Evolutionary conservation across 2,888 invertebrate genomes (phyloP).

Genomic region (Bimastos eiseni): DNA sequence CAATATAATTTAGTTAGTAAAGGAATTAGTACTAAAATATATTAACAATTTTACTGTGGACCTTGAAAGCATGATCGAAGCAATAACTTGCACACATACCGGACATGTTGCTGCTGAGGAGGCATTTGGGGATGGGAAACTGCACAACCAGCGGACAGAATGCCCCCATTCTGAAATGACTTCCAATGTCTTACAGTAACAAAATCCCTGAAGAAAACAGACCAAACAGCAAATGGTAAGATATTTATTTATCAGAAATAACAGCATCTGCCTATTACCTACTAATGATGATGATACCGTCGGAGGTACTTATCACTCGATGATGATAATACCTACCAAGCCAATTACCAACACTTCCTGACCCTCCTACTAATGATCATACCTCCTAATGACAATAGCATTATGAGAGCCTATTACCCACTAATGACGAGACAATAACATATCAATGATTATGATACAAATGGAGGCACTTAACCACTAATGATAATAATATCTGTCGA

Average conservation of each 20-base stretch:
- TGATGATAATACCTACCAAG: no score
- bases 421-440: neutral
- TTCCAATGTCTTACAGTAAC: constrained; percentile 19
- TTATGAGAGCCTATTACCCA: neutral
- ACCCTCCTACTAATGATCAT: no score
- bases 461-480: no score
- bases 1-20: no score
- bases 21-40: no score
- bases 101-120: neutral
- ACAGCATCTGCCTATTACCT: neutral
- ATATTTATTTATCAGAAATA: neutral
- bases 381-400: no score
- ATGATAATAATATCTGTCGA: neutral
- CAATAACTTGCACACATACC: neutral
- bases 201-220: constrained; percentile 19
- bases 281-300: no score
- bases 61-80: no score
- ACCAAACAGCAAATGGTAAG: neutral
- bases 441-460: no score
- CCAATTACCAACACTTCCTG: no score
- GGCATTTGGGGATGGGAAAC: neutral
- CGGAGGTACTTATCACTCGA: neutral
- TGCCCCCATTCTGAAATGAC: neutral
- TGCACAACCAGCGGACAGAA: constrained; percentile 14
- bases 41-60: no score